phyloP scores from a whole-genome alignment of 2,113 vertebrate species.

The Narcine bancroftii region DNA sequence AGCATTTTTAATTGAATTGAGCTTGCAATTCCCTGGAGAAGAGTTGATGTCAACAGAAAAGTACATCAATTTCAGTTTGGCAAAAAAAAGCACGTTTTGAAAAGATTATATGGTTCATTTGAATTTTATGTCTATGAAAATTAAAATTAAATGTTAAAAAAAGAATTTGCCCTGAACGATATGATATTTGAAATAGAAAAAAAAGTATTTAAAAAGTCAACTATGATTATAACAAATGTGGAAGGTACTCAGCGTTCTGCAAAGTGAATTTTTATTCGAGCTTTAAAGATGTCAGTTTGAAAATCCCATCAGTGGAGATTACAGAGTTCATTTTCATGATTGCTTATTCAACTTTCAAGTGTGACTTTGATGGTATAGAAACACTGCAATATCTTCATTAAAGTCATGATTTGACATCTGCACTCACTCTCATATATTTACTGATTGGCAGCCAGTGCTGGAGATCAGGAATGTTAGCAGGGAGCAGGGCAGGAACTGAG shows the following conservation, averaged over 20 bases:
- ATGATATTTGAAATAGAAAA: background rate
- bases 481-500: too few relatives aligned
- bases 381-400: too few relatives aligned
- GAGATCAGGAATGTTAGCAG: too few relatives aligned
- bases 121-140: too few relatives aligned
- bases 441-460: too few relatives aligned
- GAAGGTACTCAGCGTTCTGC: background rate
- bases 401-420: too few relatives aligned
- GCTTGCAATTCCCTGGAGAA: background rate
- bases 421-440: too few relatives aligned
- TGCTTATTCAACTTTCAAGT: background rate
- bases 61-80: background rate
- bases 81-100: background rate
- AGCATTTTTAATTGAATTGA: background rate
- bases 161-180: too few relatives aligned
- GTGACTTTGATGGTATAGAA: background rate
- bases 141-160: too few relatives aligned
- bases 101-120: too few relatives aligned
- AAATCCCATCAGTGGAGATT: background rate
- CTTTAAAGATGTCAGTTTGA: background rate
- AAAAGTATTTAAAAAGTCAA: background rate
- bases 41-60: background rate
- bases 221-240: background rate
- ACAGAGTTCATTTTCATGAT: background rate
- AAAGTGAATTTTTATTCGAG: background rate